Conservation (phyloP, 2,113 vertebrate species). For the Proteles cristata region DNA sequence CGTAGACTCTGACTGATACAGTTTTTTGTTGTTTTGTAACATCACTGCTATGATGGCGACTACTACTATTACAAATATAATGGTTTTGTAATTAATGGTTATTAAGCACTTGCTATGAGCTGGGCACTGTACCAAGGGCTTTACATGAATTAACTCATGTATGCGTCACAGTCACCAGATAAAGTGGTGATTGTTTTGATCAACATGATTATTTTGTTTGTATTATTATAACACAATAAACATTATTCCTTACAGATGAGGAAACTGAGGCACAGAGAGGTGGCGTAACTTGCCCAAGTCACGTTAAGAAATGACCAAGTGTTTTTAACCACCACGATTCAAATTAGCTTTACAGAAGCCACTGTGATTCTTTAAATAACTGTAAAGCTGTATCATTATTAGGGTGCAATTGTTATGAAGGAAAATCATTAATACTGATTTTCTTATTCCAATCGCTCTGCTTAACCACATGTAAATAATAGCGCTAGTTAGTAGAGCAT, state of each 20-base stretch:
- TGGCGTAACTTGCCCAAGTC: neutral
- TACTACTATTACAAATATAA: neutral
- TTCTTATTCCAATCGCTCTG: neutral
- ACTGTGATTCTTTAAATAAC: neutral
- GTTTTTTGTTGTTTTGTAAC: neutral
- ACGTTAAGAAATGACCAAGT: neutral
- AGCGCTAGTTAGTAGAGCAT: neutral
- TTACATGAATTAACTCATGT: neutral
- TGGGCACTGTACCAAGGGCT: neutral
- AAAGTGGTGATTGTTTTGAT: neutral
- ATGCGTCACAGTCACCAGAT: neutral
- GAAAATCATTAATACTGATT: slow-evolving; percentile 49
- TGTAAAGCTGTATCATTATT: neutral
- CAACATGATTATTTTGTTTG: neutral
- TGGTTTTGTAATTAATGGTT: neutral
- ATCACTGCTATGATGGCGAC: neutral
- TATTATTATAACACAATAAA: neutral
- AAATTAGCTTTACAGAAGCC: neutral
- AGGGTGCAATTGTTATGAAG: neutral
- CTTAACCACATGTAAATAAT: slow-evolving; percentile 31
- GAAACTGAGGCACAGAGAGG: neutral
- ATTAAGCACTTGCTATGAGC: neutral
- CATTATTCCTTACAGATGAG: neutral
- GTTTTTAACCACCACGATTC: neutral
- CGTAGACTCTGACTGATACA: neutral